These are phyloP conservation scores for Threskiornis aethiopicus DNA, from an alignment of 2,797 vertebrate genomes.

Conservation along the genomic window DNA sequence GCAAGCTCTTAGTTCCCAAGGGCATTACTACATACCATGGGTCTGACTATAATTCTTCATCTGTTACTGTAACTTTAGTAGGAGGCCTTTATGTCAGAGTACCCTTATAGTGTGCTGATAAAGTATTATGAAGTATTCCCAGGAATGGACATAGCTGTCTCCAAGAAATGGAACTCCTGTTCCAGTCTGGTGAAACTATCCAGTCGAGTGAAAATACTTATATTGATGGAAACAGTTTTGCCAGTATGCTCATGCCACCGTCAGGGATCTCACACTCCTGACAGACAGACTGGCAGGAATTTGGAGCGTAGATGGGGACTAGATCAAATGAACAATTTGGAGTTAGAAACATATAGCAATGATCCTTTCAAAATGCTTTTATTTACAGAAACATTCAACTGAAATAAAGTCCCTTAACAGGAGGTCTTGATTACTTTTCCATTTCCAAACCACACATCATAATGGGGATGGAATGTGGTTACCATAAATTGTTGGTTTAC, in stretches of 20 bases:
- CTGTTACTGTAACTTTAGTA: slow-evolving; percentile 37
- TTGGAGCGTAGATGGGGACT: background rate
- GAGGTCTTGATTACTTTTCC: slow-evolving; percentile 70
- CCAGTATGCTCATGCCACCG: background rate
- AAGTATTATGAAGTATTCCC: slow-evolving; percentile 20
- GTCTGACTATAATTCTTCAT: slow-evolving; percentile 35
- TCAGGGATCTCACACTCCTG: background rate
- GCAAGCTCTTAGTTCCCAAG: background rate
- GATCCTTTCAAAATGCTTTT: slow-evolving; percentile 49
- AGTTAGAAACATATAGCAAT: slow-evolving; percentile 54
- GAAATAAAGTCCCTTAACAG: slow-evolving; percentile 66
- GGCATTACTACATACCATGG: slow-evolving; percentile 32
- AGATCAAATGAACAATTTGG: slow-evolving; percentile 44
- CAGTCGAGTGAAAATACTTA: slow-evolving; percentile 30
- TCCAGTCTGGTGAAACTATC: slow-evolving; percentile 46
- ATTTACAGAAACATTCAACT: slow-evolving; percentile 59
- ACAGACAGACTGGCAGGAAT: slow-evolving; percentile 27
- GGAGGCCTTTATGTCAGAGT: slow-evolving; percentile 35
- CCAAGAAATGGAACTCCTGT: slow-evolving; percentile 43
- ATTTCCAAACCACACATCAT: slow-evolving; percentile 69
- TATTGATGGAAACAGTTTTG: background rate
- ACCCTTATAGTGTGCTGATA: slow-evolving; percentile 45
- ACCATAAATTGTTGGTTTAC: slow-evolving; percentile 70
- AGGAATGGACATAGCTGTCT: slow-evolving; percentile 41
- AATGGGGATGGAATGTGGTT: slow-evolving; percentile 67